phyloP scores from a whole-genome alignment of 2,797 vertebrate species.

The Euthynnus affinis region DNA sequence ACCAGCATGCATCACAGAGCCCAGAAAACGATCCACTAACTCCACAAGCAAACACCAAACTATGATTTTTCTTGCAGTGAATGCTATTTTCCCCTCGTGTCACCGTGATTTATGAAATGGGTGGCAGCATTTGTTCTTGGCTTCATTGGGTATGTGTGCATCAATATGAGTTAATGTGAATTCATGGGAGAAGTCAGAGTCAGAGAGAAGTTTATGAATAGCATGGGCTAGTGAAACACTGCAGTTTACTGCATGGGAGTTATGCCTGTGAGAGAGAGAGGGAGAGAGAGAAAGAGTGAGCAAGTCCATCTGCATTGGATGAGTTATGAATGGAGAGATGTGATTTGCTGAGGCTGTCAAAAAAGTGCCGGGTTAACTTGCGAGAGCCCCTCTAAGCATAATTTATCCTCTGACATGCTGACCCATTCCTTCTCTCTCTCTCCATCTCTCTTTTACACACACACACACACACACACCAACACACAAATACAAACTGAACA shows the following conservation, averaged over 20 bases:
- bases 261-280: background rate
- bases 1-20: slow-evolving; percentile 38
- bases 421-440: slow-evolving; percentile 34
- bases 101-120: slow-evolving; percentile 72
- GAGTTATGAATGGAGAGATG: slow-evolving; percentile 56
- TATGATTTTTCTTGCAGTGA: slow-evolving; percentile 40
- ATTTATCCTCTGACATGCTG: slow-evolving; percentile 66
- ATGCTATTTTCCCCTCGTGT: slow-evolving; percentile 50
- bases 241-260: slow-evolving; percentile 18
- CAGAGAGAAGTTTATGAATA: slow-evolving; percentile 46
- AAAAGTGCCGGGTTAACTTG: slow-evolving; percentile 56
- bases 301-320: slow-evolving; percentile 42
- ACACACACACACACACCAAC: slow-evolving; percentile 1
- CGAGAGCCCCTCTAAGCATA: slow-evolving; percentile 49
- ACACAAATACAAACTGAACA: slow-evolving; percentile 4
- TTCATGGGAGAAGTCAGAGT: slow-evolving; percentile 46
- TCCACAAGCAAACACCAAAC: slow-evolving; percentile 48
- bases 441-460: background rate
- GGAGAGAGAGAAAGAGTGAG: slow-evolving; percentile 8
- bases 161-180: slow-evolving; percentile 57
- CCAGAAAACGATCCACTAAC: slow-evolving; percentile 38
- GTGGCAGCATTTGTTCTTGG: slow-evolving; percentile 68
- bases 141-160: slow-evolving; percentile 50
- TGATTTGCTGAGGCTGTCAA: slow-evolving; percentile 61
- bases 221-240: slow-evolving; percentile 7